Percentiles rank a stretch among this genome's conserved stretches.
Conservation (phyloP, 2,797 vertebrate species). For the Microctenopoma lineatum region DNA sequence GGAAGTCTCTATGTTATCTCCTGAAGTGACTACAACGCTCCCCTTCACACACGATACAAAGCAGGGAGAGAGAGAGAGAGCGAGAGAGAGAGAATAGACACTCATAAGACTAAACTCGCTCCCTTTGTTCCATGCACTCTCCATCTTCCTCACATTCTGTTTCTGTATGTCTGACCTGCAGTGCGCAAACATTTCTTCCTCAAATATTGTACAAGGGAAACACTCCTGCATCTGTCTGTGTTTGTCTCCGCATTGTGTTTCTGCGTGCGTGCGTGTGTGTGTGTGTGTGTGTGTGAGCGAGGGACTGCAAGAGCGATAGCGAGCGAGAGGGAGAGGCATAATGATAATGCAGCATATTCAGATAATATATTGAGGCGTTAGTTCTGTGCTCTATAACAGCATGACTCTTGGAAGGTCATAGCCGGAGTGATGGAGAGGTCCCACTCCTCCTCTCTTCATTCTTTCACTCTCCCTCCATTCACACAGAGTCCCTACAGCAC, state of each 20-base stretch:
- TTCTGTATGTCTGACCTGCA: conserved; percentile 40
- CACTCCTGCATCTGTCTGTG: conserved; percentile 7
- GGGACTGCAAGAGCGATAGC: conserved; percentile 42
- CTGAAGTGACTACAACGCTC: conserved; percentile 31
- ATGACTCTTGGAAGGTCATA: conserved; percentile 78
- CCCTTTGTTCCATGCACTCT: conserved; percentile 16
- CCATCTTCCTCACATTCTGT: conserved; percentile 16
- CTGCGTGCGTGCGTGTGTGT: conserved; percentile 2
- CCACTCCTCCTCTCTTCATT: conserved; percentile 63
- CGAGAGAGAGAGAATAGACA: conserved; percentile 1
- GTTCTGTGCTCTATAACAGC: conserved; percentile 67
- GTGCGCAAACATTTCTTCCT: conserved; percentile 43
- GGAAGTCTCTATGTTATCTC: conserved; percentile 61
- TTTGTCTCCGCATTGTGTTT: conserved; percentile 25
- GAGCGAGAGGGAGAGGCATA: conserved; percentile 51
- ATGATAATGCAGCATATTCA: conserved; percentile 75
- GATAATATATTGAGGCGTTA: conserved; percentile 78
- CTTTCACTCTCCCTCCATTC: conserved; percentile 58
- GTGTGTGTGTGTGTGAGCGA: conserved; percentile 20
- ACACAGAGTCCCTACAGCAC: conserved; percentile 40
- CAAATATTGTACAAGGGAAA: conserved; percentile 23
- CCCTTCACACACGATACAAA: conserved; percentile 37
- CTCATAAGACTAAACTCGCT: conserved; percentile 13
- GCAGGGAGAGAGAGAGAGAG: not conserved
- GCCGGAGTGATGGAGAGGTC: conserved; percentile 71